phyloP scores from a whole-genome alignment of 92 coral and sea anemone species.

The Umimayanthus kanabou region DNA sequence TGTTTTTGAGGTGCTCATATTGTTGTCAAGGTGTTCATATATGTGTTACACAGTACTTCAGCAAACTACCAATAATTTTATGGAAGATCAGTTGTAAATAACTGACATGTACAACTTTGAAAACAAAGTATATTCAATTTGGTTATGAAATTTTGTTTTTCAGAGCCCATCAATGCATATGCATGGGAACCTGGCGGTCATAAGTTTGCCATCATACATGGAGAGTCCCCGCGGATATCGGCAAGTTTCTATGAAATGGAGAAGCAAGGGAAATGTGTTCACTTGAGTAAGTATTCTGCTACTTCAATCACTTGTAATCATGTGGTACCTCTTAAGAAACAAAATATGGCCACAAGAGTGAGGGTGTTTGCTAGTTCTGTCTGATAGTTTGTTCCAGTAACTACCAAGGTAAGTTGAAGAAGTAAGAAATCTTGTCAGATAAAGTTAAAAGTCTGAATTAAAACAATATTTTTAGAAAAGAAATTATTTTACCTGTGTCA shows the following conservation, averaged over 20 bases:
- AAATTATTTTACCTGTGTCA: too few species aligned
- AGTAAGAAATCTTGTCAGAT: too few species aligned
- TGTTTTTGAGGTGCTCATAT: too few species aligned
- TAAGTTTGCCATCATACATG: slow-evolving; percentile 92
- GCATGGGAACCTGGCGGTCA: slow-evolving; percentile 98
- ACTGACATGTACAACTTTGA: too few species aligned
- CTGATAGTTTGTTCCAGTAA: background rate
- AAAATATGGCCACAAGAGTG: background rate
- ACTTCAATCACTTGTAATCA: background rate
- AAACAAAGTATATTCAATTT: background rate
- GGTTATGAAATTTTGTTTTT: background rate
- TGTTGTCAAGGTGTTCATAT: too few species aligned
- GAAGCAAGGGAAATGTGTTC: slow-evolving; percentile 86
- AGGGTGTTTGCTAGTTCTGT: background rate
- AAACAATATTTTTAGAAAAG: too few species aligned
- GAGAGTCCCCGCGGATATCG: slow-evolving; percentile 87
- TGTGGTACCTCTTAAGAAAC: background rate
- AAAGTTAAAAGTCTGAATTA: too few species aligned
- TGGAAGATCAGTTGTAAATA: too few species aligned
- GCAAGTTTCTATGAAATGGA: slow-evolving; percentile 93
- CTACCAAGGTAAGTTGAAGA: too few species aligned
- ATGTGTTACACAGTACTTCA: too few species aligned
- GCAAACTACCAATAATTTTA: too few species aligned
- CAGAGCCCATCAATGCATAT: slow-evolving; percentile 91
- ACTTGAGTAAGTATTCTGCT: slow-evolving; percentile 72